Conservation (phyloP, 2,113 vertebrate species). For the Gymnorhina tibicen region DNA sequence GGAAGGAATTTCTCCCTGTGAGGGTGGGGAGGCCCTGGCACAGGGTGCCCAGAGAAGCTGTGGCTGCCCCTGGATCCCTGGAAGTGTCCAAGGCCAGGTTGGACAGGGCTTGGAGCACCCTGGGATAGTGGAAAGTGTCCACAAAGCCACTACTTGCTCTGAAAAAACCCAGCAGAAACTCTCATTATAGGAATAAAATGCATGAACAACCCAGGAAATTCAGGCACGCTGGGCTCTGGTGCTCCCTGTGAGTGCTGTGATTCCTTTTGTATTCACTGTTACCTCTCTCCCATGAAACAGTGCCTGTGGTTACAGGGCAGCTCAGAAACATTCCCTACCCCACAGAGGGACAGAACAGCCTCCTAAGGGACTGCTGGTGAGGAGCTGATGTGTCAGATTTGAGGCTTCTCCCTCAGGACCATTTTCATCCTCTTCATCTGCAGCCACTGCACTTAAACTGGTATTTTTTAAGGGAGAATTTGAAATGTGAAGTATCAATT, state of each 20-base stretch:
- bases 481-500: not conserved
- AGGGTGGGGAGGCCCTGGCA: not conserved
- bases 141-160: not conserved
- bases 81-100: rapidly evolving
- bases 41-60: not conserved
- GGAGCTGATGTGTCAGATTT: not conserved
- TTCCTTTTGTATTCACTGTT: not conserved
- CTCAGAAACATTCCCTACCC: not conserved
- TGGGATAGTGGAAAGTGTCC: not conserved
- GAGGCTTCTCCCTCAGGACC: not conserved
- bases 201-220: not conserved
- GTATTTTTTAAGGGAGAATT: rapidly evolving
- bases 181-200: not conserved
- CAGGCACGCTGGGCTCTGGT: not conserved
- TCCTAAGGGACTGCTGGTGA: not conserved
- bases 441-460: not conserved
- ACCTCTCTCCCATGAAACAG: not conserved
- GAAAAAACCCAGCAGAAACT: not conserved
- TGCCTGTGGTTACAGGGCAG: not conserved
- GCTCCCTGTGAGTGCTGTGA: not conserved
- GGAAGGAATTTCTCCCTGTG: rapidly evolving
- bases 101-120: rapidly evolving
- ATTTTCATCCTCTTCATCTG: not conserved
- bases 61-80: not conserved
- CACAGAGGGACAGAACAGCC: not conserved